Percentiles rank a stretch among this genome's conserved stretches.
These are phyloP conservation scores for Fregata magnificens DNA, from an alignment of 2,113 vertebrate species.

Conservation along the genomic window DNA sequence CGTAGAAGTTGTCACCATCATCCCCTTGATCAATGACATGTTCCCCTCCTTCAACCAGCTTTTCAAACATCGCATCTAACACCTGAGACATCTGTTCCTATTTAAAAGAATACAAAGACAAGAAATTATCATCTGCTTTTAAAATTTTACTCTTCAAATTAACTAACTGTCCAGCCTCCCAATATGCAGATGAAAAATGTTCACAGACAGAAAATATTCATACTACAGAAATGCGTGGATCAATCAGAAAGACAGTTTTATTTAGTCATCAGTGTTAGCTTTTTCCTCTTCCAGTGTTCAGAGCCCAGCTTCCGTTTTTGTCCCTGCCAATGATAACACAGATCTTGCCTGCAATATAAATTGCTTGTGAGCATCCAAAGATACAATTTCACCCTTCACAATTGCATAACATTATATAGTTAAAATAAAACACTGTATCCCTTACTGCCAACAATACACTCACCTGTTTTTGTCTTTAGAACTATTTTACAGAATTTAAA, in stretches of 20 bases:
- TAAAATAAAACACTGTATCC: background rate
- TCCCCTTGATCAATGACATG: constrained; percentile 97
- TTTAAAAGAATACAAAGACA: constrained; percentile 38
- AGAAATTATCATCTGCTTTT: background rate
- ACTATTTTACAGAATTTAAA: background rate
- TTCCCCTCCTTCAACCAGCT: constrained; percentile 86
- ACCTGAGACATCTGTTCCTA: constrained; percentile 98
- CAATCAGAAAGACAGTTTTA: background rate
- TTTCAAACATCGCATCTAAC: constrained; percentile 98
- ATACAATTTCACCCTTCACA: background rate
- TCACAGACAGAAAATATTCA: background rate
- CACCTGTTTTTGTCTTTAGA: background rate
- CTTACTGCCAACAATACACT: background rate
- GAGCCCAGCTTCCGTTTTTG: background rate
- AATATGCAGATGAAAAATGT: background rate
- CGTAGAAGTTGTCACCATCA: constrained; percentile 98
- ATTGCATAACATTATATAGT: background rate
- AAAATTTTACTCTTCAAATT: background rate
- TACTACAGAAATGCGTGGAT: background rate
- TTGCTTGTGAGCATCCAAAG: background rate
- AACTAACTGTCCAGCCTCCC: background rate
- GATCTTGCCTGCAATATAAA: background rate
- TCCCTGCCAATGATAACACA: background rate
- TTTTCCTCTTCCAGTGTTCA: background rate
- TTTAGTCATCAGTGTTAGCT: background rate